phyloP scores from a whole-genome alignment of 2,797 vertebrate genomes.

The Poliocrania exsul region DNA sequence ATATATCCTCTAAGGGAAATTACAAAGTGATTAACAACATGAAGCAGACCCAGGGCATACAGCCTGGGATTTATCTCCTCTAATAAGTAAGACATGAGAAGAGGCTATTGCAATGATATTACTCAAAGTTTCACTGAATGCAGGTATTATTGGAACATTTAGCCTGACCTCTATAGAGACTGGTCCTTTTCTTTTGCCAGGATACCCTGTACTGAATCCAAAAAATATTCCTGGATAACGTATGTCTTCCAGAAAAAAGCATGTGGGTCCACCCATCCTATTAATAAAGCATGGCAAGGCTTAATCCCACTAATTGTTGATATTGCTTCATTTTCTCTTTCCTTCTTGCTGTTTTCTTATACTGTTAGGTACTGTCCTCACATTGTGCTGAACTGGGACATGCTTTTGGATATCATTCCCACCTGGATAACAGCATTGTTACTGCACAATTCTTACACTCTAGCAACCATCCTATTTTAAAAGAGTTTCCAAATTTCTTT shows the following conservation, averaged over 20 bases:
- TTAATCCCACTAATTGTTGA: background rate
- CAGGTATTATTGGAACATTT: background rate
- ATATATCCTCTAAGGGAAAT: conserved; percentile 19
- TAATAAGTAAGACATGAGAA: background rate
- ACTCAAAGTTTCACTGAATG: background rate
- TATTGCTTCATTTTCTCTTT: background rate
- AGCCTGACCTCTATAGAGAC: background rate
- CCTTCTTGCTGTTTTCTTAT: background rate
- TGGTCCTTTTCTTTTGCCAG: rapidly evolving
- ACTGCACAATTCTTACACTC: background rate
- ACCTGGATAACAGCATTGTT: background rate
- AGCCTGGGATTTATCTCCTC: background rate
- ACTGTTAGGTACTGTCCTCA: background rate
- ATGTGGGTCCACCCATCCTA: background rate
- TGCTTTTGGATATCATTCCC: background rate
- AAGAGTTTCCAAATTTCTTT: background rate
- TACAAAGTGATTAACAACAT: background rate
- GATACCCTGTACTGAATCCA: background rate
- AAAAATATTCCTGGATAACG: background rate
- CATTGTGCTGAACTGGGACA: background rate
- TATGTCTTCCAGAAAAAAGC: background rate
- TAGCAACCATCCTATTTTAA: background rate
- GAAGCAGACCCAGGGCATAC: background rate
- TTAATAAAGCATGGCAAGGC: background rate
- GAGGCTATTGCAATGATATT: background rate